Conservation (phyloP, 2,113 vertebrate genomes). For the Megaptera novaeangliae region DNA sequence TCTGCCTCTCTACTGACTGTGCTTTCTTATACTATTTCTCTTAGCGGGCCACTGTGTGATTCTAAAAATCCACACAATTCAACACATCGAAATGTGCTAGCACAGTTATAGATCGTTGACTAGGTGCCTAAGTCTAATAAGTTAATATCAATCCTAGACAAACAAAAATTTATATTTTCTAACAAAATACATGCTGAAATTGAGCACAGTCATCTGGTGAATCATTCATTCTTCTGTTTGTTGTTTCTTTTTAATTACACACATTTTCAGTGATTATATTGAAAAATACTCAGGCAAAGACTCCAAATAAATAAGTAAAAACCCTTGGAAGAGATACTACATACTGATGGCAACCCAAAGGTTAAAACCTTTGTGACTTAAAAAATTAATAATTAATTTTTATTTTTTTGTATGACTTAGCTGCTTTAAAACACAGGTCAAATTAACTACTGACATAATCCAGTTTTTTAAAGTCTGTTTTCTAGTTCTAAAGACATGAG, state of each 20-base stretch:
- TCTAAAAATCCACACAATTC: not conserved
- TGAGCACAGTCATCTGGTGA: not conserved
- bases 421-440: conserved; percentile 26
- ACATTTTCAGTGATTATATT: not conserved
- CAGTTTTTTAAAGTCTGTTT: conserved; percentile 17
- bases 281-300: not conserved
- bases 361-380: not conserved
- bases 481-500: conserved; percentile 20
- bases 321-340: not conserved
- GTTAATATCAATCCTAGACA: not conserved
- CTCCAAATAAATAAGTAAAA: conserved; percentile 33
- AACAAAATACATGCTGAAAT: conserved; percentile 25
- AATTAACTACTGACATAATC: not conserved
- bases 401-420: conserved; percentile 8
- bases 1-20: not conserved
- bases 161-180: conserved; percentile 1
- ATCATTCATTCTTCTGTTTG: not conserved
- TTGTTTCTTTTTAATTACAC: conserved; percentile 11
- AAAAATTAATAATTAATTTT: conserved; percentile 6
- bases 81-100: not conserved
- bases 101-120: not conserved
- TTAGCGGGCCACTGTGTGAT: not conserved
- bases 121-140: not conserved
- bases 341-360: not conserved
- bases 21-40: not conserved